Conservation (phyloP, 2,113 vertebrate species). For the Brachypodius melanocephalos region DNA sequence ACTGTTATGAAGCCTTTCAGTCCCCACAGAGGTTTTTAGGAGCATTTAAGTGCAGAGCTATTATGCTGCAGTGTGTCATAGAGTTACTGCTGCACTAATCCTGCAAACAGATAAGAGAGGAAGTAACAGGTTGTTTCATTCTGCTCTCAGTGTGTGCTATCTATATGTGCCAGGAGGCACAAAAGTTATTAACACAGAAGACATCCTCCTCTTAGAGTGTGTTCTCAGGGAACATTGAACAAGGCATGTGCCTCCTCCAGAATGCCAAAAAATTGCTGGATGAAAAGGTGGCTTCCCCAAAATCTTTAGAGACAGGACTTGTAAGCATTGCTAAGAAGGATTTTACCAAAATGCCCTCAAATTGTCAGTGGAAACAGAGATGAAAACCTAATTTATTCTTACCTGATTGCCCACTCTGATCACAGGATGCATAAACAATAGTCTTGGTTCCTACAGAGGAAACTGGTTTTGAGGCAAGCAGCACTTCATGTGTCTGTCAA, state of each 20-base stretch:
- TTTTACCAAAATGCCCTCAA: background rate
- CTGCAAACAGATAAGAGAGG: background rate
- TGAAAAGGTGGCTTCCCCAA: background rate
- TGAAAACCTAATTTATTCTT: background rate
- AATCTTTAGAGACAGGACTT: background rate
- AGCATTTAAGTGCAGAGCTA: background rate
- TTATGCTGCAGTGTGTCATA: background rate
- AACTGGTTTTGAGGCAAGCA: accelerated
- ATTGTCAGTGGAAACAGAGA: background rate
- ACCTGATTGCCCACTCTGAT: background rate
- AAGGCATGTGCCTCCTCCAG: background rate
- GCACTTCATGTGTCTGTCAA: background rate
- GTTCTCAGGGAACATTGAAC: background rate
- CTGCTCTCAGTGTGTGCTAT: background rate
- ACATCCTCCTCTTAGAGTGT: accelerated
- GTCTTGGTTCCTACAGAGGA: background rate
- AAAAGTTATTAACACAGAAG: background rate
- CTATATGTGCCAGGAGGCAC: too few relatives aligned
- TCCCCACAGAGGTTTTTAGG: background rate
- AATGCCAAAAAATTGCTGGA: background rate
- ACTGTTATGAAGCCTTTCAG: background rate
- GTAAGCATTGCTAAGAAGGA: background rate
- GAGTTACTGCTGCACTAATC: background rate
- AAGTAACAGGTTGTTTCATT: background rate
- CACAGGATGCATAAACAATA: background rate